A percentile compares a stretch with the other conserved stretches of the same genome.
Evolutionary conservation across 2,888 invertebrate genomes (phyloP).

Genomic region (Keiferia lycopersicella): DNA sequence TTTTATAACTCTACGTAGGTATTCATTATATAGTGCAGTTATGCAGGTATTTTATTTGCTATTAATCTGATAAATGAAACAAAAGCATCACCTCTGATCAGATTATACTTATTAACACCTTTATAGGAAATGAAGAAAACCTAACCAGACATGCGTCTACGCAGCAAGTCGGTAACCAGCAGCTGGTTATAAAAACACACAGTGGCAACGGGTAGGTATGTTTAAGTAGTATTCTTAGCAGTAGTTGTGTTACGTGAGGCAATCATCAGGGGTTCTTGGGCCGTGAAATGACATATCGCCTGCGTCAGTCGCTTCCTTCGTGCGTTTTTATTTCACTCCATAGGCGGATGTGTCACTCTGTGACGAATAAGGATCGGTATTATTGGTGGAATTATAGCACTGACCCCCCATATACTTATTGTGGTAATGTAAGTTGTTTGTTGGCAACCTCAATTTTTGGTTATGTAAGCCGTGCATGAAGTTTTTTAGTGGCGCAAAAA

Average conservation of each 20-base stretch:
- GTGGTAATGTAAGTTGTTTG: not conserved
- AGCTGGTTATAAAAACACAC: constrained; percentile 9
- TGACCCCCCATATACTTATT: not conserved
- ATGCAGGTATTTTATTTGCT: not conserved
- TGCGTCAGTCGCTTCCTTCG: constrained; percentile 11
- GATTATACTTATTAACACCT: not conserved
- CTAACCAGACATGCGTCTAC: not conserved
- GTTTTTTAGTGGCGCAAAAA: not conserved
- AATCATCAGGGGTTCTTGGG: not conserved
- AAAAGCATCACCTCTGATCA: not conserved
- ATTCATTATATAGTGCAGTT: no score
- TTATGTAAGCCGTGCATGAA: not conserved
- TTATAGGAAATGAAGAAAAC: constrained; percentile 2
- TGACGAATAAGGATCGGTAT: constrained; percentile 15
- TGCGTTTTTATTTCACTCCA: constrained; percentile 17
- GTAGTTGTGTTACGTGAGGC: constrained; percentile 9
- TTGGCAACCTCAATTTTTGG: not conserved
- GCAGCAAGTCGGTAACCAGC: not conserved
- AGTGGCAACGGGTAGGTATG: not conserved
- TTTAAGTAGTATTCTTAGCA: not conserved
- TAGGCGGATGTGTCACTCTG: constrained; percentile 6
- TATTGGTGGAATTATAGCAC: constrained; percentile 2
- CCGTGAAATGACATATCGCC: constrained; percentile 14
- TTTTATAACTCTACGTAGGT: no score
- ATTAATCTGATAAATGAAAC: not conserved